phyloP scores from a whole-genome alignment of 1,140 invertebrate species.

The Drosophila navojoa region DNA sequence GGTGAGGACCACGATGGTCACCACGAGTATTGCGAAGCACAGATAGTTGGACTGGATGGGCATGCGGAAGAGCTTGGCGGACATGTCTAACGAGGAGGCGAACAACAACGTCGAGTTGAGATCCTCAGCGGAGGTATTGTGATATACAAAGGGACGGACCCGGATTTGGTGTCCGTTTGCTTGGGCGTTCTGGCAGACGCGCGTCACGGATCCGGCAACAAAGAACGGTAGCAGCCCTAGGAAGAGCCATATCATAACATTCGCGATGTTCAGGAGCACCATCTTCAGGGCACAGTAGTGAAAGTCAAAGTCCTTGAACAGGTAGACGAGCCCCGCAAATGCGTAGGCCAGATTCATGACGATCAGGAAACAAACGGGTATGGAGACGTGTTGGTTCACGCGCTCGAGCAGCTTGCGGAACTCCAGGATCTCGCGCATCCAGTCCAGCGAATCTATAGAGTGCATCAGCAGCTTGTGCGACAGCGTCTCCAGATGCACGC shows the following conservation, averaged over 20 bases:
- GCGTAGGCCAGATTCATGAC: constrained; percentile 90
- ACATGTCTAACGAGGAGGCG: constrained; percentile 89
- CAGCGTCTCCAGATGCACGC: constrained; percentile 89
- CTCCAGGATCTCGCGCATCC: constrained; percentile 91
- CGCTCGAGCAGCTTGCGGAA: constrained; percentile 90
- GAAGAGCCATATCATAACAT: constrained; percentile 88
- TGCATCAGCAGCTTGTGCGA: constrained; percentile 89
- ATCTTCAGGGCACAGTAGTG: constrained; percentile 85
- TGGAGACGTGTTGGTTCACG: constrained; percentile 89
- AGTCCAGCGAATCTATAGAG: constrained; percentile 88
- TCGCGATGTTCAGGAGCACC: constrained; percentile 87
- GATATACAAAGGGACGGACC: constrained; percentile 91
- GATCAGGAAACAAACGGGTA: constrained; percentile 90
- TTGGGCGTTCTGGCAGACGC: constrained; percentile 88
- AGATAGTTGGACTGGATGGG: constrained; percentile 89
- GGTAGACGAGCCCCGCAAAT: constrained; percentile 87
- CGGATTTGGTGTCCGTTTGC: constrained; percentile 90
- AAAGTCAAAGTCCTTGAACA: constrained; percentile 85
- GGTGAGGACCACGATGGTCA: constrained; percentile 86
- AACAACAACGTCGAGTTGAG: constrained; percentile 91
- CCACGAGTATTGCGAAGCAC: constrained; percentile 87
- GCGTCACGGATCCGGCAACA: constrained; percentile 91
- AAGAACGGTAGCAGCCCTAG: constrained; percentile 87
- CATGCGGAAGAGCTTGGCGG: constrained; percentile 89
- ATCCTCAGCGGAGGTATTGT: constrained; percentile 89